These are phyloP conservation scores for Ceriagrion tenellum DNA, from an alignment of 2,888 invertebrate species.

Conservation along the genomic window DNA sequence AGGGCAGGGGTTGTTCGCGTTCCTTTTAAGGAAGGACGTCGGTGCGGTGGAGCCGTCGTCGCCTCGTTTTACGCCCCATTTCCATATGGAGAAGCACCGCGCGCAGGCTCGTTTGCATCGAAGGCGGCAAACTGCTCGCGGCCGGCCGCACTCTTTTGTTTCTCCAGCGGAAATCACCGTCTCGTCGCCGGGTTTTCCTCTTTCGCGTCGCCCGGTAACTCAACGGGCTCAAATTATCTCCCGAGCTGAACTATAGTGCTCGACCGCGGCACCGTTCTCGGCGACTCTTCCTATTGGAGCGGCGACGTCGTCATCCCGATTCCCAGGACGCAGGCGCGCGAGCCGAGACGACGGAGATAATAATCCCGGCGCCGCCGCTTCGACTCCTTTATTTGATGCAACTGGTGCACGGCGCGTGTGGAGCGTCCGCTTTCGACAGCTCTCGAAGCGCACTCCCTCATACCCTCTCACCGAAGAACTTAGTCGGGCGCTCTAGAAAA, in stretches of 20 bases:
- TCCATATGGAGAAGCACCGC: neutral
- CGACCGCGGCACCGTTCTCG: neutral
- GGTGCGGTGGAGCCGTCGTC: neutral
- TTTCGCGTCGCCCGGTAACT: neutral
- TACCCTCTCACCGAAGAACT: too few relatives aligned
- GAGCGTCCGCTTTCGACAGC: too few relatives aligned
- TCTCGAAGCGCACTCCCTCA: too few relatives aligned
- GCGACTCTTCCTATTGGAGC: too few relatives aligned
- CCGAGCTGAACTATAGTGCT: neutral
- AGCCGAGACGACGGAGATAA: too few relatives aligned
- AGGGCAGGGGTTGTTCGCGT: neutral
- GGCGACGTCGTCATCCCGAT: too few relatives aligned
- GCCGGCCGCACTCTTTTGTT: neutral
- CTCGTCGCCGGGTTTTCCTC: conserved; percentile 14
- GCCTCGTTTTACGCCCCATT: neutral
- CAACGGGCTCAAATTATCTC: neutral
- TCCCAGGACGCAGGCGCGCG: too few relatives aligned
- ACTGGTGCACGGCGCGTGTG: too few relatives aligned
- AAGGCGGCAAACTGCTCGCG: neutral
- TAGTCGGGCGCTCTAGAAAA: too few relatives aligned
- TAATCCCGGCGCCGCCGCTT: too few relatives aligned
- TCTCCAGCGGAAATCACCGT: neutral
- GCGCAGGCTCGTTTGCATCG: neutral
- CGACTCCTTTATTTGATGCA: too few relatives aligned
- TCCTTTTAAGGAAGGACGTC: neutral